Percentiles rank a stretch among this genome's conserved stretches.
Evolutionary conservation across 2,113 vertebrate species (phyloP).

Genomic region (Rhineura floridana): DNA sequence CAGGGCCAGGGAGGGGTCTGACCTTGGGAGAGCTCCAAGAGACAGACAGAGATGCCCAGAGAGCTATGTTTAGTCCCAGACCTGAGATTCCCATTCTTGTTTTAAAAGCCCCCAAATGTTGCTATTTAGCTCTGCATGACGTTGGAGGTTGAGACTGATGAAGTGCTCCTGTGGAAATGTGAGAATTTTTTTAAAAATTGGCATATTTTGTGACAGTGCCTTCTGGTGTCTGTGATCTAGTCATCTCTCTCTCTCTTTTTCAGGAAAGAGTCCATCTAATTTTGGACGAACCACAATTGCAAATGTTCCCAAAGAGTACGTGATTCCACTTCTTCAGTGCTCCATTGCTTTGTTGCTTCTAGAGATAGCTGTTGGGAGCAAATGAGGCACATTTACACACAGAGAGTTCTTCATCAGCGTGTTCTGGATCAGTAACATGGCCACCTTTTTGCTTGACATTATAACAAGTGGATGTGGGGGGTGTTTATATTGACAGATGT

Average conservation of each 20-base stretch:
- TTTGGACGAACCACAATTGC: conserved; percentile 94
- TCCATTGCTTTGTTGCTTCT: conserved; percentile 6
- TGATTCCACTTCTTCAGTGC: conserved; percentile 37
- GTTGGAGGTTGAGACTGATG: neutral
- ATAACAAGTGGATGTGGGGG: rapidly evolving
- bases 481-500: neutral
- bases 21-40: no score
- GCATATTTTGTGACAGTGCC: neutral
- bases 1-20: no score
- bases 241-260: conserved; percentile 64
- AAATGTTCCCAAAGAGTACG: conserved; percentile 91
- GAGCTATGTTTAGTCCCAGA: no score
- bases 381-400: neutral
- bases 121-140: neutral
- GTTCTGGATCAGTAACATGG: neutral
- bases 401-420: neutral
- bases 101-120: neutral
- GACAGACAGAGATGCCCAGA: no score
- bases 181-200: neutral
- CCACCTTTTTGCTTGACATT: neutral
- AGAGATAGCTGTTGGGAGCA: neutral
- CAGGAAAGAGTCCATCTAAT: conserved; percentile 88
- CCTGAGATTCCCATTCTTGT: no score
- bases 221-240: neutral
- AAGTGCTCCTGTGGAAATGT: neutral